Conservation (phyloP, 2,797 vertebrate species). For the Cyprinodon diabolis region DNA sequence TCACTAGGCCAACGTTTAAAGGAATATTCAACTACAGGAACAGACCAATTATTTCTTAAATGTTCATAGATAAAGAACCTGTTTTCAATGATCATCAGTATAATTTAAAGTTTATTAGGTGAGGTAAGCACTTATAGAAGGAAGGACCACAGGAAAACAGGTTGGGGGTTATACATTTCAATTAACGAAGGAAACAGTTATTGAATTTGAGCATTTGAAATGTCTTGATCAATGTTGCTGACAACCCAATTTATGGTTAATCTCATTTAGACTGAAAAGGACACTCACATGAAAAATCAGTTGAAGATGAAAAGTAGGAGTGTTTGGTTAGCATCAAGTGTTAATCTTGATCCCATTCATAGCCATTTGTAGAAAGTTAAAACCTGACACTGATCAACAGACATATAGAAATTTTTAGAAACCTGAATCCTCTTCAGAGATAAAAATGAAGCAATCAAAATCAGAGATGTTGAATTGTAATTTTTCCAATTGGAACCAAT, state of each 20-base stretch:
- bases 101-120: neutral
- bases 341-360: constrained; percentile 7
- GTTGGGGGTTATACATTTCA: neutral
- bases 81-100: neutral
- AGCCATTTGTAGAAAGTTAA: neutral
- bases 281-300: neutral
- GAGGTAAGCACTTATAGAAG: neutral
- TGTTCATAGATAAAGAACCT: neutral
- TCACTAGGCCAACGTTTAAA: neutral
- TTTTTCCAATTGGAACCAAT: neutral
- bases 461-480: neutral
- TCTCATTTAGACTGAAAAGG: constrained; percentile 5
- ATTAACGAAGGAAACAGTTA: neutral
- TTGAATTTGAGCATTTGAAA: neutral
- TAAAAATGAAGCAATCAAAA: neutral
- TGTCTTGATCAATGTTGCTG: neutral
- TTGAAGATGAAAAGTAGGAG: constrained; percentile 4
- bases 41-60: no score
- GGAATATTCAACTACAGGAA: neutral
- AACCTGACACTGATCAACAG: neutral
- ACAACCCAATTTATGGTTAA: neutral
- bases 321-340: neutral
- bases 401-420: neutral
- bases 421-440: neutral
- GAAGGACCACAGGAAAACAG: neutral